These are phyloP conservation scores for Zeus faber DNA, from an alignment of 2,113 vertebrate genomes.

Conservation along the genomic window DNA sequence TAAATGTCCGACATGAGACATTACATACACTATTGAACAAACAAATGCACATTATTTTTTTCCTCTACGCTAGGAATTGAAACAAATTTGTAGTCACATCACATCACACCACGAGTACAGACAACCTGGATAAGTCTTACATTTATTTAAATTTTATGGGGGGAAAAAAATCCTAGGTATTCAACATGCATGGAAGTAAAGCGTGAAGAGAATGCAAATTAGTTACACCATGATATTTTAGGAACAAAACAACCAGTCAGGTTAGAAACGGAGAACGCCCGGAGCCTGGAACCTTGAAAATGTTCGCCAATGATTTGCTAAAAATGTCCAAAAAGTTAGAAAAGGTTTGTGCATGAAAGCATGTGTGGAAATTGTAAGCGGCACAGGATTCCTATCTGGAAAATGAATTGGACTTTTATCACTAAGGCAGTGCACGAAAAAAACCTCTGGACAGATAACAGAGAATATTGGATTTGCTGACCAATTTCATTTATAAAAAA, in stretches of 20 bases:
- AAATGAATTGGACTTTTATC: too few relatives aligned
- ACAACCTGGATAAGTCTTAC: conserved; percentile 41
- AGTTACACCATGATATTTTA: conserved; percentile 7
- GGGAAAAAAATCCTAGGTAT: conserved; percentile 23
- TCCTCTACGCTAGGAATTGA: conserved; percentile 42
- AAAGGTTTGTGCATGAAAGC: too few relatives aligned
- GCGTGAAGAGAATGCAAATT: conserved; percentile 24
- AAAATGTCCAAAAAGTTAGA: too few relatives aligned
- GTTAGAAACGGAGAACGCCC: too few relatives aligned
- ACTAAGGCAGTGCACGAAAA: too few relatives aligned
- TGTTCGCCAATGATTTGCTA: too few relatives aligned
- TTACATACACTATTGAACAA: conserved; percentile 51
- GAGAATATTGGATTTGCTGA: too few relatives aligned
- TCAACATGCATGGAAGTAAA: conserved; percentile 59
- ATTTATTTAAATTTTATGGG: conserved; percentile 22
- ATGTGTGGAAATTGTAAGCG: too few relatives aligned
- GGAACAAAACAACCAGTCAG: not conserved
- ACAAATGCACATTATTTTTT: conserved; percentile 31
- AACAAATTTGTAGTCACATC: conserved; percentile 47
- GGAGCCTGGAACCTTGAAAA: too few relatives aligned
- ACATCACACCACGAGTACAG: conserved; percentile 38
- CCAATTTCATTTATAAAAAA: too few relatives aligned
- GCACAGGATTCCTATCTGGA: too few relatives aligned
- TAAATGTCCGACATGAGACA: conserved; percentile 53
- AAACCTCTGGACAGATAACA: too few relatives aligned